Percentiles rank a stretch among this genome's conserved stretches.
Evolutionary conservation across 2,113 vertebrate species (phyloP).

Genomic region (Anseranas semipalmata): DNA sequence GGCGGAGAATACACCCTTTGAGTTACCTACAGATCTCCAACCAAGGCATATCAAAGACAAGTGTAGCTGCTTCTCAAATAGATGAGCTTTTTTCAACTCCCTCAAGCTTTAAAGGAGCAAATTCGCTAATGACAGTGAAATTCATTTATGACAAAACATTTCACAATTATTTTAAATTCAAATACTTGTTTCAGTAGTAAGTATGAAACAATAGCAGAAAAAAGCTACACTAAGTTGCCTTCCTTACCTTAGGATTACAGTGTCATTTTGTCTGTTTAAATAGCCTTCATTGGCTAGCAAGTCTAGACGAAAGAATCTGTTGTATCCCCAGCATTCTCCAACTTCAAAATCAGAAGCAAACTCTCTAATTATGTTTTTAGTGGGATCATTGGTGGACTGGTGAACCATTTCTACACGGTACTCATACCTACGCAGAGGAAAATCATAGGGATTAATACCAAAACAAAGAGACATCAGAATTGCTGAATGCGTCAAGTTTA

Average conservation of each 20-base stretch:
- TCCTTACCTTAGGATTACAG: conserved; percentile 91
- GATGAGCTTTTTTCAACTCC: neutral
- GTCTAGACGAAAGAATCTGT: conserved; percentile 96
- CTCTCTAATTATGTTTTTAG: conserved; percentile 97
- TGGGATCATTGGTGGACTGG: conserved; percentile 94
- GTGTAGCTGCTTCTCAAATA: neutral
- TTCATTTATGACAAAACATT: neutral
- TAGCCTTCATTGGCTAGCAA: conserved; percentile 97
- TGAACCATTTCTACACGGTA: conserved; percentile 99
- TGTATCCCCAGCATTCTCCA: conserved; percentile 98
- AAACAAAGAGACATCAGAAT: neutral
- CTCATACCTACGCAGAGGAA: conserved; percentile 85
- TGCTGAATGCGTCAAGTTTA: neutral
- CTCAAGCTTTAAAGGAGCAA: neutral
- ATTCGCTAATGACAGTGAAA: neutral
- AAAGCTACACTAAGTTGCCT: neutral
- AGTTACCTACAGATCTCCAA: neutral
- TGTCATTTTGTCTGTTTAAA: conserved; percentile 94
- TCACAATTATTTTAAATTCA: neutral
- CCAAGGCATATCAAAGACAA: neutral
- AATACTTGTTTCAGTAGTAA: neutral
- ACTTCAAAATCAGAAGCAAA: conserved; percentile 99
- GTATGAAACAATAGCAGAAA: neutral
- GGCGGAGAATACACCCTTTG: neutral
- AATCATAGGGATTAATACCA: neutral